Evolutionary conservation across 1,140 invertebrate species (phyloP).

Genomic region (Aphis craccivora): DNA sequence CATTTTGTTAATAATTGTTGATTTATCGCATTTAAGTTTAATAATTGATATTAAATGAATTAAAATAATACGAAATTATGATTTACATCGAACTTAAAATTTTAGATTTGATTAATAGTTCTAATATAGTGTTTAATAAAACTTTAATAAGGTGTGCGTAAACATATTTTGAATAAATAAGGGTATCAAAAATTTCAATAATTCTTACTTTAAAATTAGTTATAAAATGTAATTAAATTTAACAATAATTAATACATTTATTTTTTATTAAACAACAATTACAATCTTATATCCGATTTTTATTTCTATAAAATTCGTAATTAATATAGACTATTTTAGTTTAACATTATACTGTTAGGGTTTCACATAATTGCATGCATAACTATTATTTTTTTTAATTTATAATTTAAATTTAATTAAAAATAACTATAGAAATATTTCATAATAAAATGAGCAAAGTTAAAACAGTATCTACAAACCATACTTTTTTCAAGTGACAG

Average conservation of each 20-base stretch:
- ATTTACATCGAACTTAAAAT: neutral
- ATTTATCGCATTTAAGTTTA: neutral
- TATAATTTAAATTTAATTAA: neutral
- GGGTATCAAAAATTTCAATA: neutral
- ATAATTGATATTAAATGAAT: neutral
- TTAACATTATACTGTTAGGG: neutral
- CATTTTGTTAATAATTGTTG: neutral
- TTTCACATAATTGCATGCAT: neutral
- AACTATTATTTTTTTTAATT: neutral
- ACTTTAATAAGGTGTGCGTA: neutral
- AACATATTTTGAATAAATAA: neutral
- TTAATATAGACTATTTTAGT: neutral
- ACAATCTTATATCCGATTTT: neutral
- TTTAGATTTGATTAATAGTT: neutral
- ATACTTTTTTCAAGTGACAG: neutral
- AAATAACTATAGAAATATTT: neutral
- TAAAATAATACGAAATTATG: neutral
- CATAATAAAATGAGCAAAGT: neutral
- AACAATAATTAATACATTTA: neutral
- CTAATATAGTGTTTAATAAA: neutral
- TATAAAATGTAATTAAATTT: neutral
- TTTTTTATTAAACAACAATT: neutral
- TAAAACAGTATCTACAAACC: neutral
- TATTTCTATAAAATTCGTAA: too few species aligned
- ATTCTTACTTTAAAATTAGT: neutral